A percentile compares a stretch with the other conserved stretches of the same genome.
Conservation (phyloP, 2,113 vertebrate genomes). For the Natator depressus region DNA sequence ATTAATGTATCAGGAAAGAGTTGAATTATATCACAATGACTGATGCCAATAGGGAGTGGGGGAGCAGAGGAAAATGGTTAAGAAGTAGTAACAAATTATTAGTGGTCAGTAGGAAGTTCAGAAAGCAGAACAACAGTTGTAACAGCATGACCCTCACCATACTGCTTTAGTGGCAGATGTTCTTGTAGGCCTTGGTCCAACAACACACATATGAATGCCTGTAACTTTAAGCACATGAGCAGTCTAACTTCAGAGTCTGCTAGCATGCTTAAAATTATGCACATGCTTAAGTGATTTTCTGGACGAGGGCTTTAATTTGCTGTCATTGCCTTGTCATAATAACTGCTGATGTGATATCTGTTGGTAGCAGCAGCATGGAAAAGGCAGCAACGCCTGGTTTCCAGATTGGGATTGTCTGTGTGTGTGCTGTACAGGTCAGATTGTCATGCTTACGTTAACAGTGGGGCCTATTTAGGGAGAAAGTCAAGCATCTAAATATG, state of each 20-base stretch:
- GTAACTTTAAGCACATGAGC: neutral
- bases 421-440: neutral
- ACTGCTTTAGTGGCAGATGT: accelerated
- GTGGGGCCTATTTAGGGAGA: neutral
- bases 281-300: accelerated
- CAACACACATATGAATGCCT: neutral
- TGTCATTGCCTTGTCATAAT: neutral
- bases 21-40: accelerated
- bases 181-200: accelerated
- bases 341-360: neutral
- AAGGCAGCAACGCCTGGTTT: neutral
- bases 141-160: neutral
- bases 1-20: neutral
- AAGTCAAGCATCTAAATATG: neutral
- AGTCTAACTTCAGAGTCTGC: accelerated
- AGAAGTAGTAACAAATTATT: neutral
- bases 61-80: accelerated
- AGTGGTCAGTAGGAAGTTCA: neutral
- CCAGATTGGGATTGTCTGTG: neutral
- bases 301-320: neutral
- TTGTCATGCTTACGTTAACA: neutral
- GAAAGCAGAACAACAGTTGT: neutral
- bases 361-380: neutral
- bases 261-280: neutral
- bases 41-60: neutral